Base-by-base conservation (phyloP, 2,888 invertebrate genomes). In the Nephrocerus scutellatus region DNA sequence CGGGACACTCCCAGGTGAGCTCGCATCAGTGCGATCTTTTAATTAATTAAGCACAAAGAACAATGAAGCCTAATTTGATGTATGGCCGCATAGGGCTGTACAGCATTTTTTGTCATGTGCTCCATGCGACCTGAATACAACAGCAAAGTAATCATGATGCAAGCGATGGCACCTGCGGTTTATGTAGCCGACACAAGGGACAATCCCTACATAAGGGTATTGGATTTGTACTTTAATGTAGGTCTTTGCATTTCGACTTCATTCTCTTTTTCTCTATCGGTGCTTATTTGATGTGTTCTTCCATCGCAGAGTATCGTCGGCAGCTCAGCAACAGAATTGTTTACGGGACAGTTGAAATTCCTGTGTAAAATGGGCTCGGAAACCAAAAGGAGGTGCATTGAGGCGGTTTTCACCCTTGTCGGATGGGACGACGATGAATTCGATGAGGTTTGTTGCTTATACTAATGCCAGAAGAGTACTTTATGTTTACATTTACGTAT, bases 141-240 rank as follows among this genome's bases (percentile, higher is more conserved):
- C 54, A 59, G 66, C 1, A 83, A 82, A 60, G 72, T 85, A 10
- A 71, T 72, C 38, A 74, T 77, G 1, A 77, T 79, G 73, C 76
- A 79, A 46, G 78, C 79, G 10, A 63, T 84, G 50, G 83, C 82
- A 1, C 84, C 85, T 0, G 78, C 85, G 0, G 80, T 80, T 0
- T 82, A 74, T 49, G 74, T 64, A 24, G 57, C 52, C 10, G 59
- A 64, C 20, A 63, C 65, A 1, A 62, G 60, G 16, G 59, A 59
- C 38, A 63, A 63, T 53, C 63, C 65, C 0, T 63, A 66, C 26
- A 61, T 65, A 24, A 49, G 59, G 22, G 65, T 61, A 5, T 63
- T 66, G 8, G 62, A 56, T 32, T 47, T 64, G 35, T 65, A 64
- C 36, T 60, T 65, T 15, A 62, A 64, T 50, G 64, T 65, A 36